Evolutionary conservation across 2,113 vertebrate species (phyloP).

Genomic region (rat (Rattus norvegicus)): GRCr8 NC_086036.1:65889501-65890000

Average conservation of each 20-base stretch:
- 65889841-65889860: no score
- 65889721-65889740: neutral
- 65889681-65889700: no score
- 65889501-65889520: neutral
- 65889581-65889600: neutral
- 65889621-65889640: neutral
- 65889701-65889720: neutral
- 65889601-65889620: conserved; percentile 5
- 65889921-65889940: no score
- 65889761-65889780: no score
- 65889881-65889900: no score
- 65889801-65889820: no score
- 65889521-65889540: neutral
- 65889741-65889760: no score
- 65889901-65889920: no score
- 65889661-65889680: neutral
- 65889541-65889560: neutral
- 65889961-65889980: neutral
- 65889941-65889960: neutral
- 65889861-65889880: no score
- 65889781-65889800: no score
- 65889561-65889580: neutral
- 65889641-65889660: no score
- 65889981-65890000: neutral
- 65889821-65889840: no score